Percentiles rank a stretch among this genome's conserved stretches.
Conservation (phyloP, 2,888 invertebrate species). For the Cosmia trapezina region DNA sequence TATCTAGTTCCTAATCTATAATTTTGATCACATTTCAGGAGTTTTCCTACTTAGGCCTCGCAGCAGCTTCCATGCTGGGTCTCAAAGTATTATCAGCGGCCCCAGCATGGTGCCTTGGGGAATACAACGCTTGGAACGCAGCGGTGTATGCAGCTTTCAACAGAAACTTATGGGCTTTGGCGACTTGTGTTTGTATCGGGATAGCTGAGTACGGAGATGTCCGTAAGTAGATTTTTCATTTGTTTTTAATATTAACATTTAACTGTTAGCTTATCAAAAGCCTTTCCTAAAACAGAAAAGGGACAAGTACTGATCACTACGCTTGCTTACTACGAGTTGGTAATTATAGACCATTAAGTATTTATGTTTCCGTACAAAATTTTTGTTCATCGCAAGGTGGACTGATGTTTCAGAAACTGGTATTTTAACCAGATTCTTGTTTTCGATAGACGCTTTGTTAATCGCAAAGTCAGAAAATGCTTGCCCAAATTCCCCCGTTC, state of each 20-base stretch:
- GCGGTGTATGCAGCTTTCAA: constrained; percentile 50
- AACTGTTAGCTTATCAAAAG: constrained; percentile 1
- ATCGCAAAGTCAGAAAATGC: background rate
- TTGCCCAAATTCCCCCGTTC: background rate
- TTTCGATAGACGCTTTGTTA: background rate
- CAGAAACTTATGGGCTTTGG: constrained; percentile 55
- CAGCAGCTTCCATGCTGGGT: constrained; percentile 39
- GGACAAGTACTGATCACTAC: background rate
- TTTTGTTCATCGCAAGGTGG: too few relatives aligned
- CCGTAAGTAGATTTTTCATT: constrained; percentile 33
- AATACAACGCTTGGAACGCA: constrained; percentile 57
- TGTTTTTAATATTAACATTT: background rate
- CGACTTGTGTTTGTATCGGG: constrained; percentile 36
- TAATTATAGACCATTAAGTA: too few relatives aligned
- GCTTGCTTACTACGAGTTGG: too few relatives aligned
- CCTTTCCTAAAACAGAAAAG: too few relatives aligned
- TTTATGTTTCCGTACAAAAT: too few relatives aligned
- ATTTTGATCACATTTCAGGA: constrained; percentile 34
- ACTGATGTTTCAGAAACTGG: too few relatives aligned
- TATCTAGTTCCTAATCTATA: background rate
- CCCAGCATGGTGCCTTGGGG: constrained; percentile 53
- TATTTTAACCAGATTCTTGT: too few relatives aligned
- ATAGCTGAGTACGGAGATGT: constrained; percentile 53
- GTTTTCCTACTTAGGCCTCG: constrained; percentile 47
- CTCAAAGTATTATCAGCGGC: constrained; percentile 51